Evolutionary conservation across 2,797 vertebrate species (phyloP), one percentile per base, ranked within the genome.

Genomic region (Garrulus glandarius): DNA sequence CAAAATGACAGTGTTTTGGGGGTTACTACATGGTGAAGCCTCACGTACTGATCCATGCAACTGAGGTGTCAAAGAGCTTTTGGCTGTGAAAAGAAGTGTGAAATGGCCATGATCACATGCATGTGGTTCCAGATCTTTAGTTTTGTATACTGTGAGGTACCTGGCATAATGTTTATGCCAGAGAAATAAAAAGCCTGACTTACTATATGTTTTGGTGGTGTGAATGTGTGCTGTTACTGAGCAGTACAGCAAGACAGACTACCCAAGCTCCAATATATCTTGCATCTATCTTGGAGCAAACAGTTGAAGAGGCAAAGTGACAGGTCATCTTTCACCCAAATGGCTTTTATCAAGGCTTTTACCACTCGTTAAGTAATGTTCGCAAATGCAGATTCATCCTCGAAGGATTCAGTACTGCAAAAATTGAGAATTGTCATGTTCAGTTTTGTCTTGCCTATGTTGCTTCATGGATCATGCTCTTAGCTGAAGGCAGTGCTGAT

Each of bases 21-120:
- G 30, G 16, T 30, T 47, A 37, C 43, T 8, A 11, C 37, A 36
- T 1, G 1, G 43, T 13, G 18, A 34, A 53, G 21, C 43, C 50
- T 68, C 57, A 27, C 0, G 0, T 19, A 67, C 53, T 67, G 30
- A 83, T 55, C 34, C 6, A 4, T 5, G 22, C 26, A 61, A 55
- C 60, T 4, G 2, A 67, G 15, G 6, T 14, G 10, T 46, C 63
- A 52, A 65, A 50, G 47, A 41, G 61, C 56, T 76, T 87, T 34
- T 67, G 57, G 57, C 39, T 10, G 3, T 10, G 72, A 13, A 65
- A 75, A 50, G 7, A 60, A 24, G n/a, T 13, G 43, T 50, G 43
- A 70, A 92, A 56, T 0, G 0, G n/a, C 23, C 34, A 13, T 1
- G 0, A 36, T 24, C 15, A n/a, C 49, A 80, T 2, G 10, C 20